Conservation (phyloP, 2,113 vertebrate species). For the Mobula birostris region DNA sequence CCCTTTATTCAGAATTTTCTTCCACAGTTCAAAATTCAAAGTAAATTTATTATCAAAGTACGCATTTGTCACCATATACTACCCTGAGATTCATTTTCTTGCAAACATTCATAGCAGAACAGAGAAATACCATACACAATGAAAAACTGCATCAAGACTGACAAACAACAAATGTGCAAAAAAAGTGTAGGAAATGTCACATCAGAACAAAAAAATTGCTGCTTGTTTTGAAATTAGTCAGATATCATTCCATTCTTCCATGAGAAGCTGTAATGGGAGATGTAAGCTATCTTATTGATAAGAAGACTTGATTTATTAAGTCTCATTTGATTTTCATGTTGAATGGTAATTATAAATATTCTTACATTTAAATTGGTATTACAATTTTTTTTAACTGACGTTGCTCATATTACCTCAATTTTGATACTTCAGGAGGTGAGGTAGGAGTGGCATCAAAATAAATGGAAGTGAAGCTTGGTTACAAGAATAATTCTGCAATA, state of each 20-base stretch:
- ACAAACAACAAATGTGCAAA: too few species aligned
- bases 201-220: neutral
- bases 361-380: neutral
- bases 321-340: neutral
- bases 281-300: neutral
- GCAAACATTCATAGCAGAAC: too few species aligned
- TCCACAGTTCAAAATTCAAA: too few species aligned
- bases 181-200: neutral
- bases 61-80: too few species aligned
- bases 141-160: too few species aligned
- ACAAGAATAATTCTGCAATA: constrained; percentile 2
- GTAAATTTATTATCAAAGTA: too few species aligned
- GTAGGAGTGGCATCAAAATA: neutral
- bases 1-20: too few species aligned
- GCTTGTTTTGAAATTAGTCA: neutral
- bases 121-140: too few species aligned
- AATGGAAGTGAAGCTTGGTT: neutral
- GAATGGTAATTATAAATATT: neutral
- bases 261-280: neutral
- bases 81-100: too few species aligned
- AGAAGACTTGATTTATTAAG: neutral
- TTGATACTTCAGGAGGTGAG: neutral
- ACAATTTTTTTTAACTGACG: neutral
- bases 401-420: neutral
- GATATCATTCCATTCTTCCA: neutral